Percentiles rank a stretch among this genome's conserved stretches.
Evolutionary conservation across 2,113 vertebrate genomes (phyloP).

Genomic region (Tringa solitaria): DNA sequence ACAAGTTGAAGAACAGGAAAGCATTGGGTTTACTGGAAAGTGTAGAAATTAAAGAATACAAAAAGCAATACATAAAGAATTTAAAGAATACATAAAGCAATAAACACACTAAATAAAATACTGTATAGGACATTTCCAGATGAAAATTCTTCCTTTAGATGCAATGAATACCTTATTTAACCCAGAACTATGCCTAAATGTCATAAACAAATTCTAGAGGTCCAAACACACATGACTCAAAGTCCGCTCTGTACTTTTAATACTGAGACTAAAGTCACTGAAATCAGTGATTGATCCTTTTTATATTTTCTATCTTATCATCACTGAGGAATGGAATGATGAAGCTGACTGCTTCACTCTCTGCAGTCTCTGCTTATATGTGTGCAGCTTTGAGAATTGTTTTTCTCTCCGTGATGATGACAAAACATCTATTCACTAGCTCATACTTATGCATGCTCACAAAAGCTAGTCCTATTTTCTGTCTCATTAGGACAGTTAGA

Average conservation of each 20-base stretch:
- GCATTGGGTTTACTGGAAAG: not conserved
- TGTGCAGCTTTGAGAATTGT: not conserved
- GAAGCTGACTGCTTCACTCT: not conserved
- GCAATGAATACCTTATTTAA: not conserved
- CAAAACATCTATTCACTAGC: not conserved
- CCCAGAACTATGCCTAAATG: not conserved
- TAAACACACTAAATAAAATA: not conserved
- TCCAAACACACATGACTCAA: not conserved
- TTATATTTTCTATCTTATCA: not conserved
- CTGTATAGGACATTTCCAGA: not conserved
- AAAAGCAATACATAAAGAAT: not conserved
- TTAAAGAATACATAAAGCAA: not conserved
- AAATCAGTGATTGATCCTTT: not conserved
- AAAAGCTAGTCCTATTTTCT: not conserved
- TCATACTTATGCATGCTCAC: not conserved
- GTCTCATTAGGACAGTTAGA: not conserved
- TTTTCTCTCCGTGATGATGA: not conserved
- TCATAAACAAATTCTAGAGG: not conserved
- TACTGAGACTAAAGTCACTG: not conserved
- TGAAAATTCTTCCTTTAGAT: not conserved
- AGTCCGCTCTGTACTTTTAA: not conserved
- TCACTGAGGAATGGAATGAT: not conserved
- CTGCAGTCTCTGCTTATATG: not conserved
- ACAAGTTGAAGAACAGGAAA: not conserved
- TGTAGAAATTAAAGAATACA: not conserved